Base-by-base conservation (phyloP, 2,113 vertebrate species). In the human region DNA sequence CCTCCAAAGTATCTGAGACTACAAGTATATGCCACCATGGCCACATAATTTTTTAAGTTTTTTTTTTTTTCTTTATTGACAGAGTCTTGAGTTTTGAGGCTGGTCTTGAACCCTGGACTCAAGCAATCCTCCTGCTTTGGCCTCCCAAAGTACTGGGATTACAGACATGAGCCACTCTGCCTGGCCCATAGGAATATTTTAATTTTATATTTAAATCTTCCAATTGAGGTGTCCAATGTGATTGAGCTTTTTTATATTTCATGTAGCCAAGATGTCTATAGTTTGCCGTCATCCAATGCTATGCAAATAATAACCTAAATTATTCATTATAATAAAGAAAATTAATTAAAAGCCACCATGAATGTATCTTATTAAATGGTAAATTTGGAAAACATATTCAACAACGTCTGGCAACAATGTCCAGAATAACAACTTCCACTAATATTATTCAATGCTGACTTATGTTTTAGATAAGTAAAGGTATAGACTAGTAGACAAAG, bases 321-420 rank as follows among this genome's bases (percentile, higher is more conserved):
- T 76, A 27, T 61, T 81, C 61, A n/a, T 73, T 85, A 64, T 5
- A 45, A 88, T n/a, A 35, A 75, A n/a, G 17, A 61, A 86, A 86
- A 59, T 38, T 27, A 50, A 40, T 2, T 45, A 17, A 82, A 82
- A 93, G 35, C 14, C 7, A 94, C 2, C 6, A 78, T 85, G 76
- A 83, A 72, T 50, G 2, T 68, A 52, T 83, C 3, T 50, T 83
- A 93, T 6, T 84, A 92, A 90, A 79, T 59, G 22, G 52, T 82
- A 3, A 94, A 73, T 89, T 95, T 84, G 89, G 10, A 91, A 86
- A 84, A 32, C 52, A 13, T 32, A 30, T 90, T 96, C 16, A 85
- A 48, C 43, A 79, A 90, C 79, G 61, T 59, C 8, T 38, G 13
- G 8, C 45, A 93, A 59, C 93, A 73, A 38, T 73, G 0, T 73